Evolutionary conservation across 2,888 invertebrate genomes (phyloP).

Genomic region (Oligia fasciuncula): DNA sequence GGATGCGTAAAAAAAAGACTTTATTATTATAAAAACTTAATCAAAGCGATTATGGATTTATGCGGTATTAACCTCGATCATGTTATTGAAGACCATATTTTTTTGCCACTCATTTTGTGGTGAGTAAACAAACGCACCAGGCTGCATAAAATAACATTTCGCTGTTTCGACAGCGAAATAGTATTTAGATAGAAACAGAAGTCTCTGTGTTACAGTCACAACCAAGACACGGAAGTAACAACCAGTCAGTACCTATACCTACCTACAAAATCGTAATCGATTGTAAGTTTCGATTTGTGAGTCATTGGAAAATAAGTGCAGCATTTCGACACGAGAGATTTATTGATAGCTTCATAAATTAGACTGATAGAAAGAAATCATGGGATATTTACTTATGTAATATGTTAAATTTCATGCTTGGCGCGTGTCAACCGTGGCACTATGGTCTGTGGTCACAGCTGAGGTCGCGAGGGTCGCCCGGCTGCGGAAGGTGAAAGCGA

Average conservation of each 20-base stretch:
- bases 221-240: conserved; percentile 76
- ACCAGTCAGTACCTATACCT: conserved; percentile 61
- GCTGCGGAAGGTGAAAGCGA: conserved; percentile 69
- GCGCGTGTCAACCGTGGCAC: conserved; percentile 36
- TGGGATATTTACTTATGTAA: conserved; percentile 29
- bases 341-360: conserved; percentile 4
- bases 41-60: neutral
- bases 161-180: conserved; percentile 8
- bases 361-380: conserved; percentile 17
- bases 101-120: neutral
- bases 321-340: conserved; percentile 27
- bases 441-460: conserved; percentile 52
- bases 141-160: conserved; percentile 9
- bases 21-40: neutral
- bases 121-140: neutral
- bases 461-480: conserved; percentile 71
- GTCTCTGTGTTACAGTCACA: conserved; percentile 55
- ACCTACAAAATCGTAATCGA: conserved; percentile 69
- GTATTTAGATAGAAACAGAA: conserved; percentile 32
- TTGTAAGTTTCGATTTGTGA: conserved; percentile 64
- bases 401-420: conserved; percentile 39
- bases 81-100: neutral
- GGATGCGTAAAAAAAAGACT: neutral
- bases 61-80: neutral
- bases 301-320: conserved; percentile 50